Evolutionary conservation across 64 coral and sea anemone species (phyloP).

Genomic region (Hydrozoanthus tunicans): DNA sequence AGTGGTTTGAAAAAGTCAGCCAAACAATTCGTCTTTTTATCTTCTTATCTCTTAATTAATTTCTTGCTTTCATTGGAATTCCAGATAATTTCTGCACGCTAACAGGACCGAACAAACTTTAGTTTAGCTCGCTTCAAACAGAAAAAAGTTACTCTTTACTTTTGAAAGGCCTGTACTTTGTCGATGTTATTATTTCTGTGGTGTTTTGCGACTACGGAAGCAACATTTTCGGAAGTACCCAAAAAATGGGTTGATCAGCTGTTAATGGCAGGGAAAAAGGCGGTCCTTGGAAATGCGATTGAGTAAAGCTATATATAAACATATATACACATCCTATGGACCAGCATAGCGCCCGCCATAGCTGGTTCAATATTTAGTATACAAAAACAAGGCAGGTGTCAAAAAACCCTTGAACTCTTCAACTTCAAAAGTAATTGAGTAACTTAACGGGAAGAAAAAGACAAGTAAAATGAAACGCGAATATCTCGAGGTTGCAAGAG

Average conservation of each 20-base stretch:
- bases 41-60: conserved; percentile 61
- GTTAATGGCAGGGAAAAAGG: conserved; percentile 50
- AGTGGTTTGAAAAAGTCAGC: conserved; percentile 5
- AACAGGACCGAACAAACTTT: background rate
- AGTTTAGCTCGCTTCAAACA: background rate
- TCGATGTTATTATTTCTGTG: background rate
- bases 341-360: background rate
- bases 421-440: background rate
- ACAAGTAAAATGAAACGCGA: background rate
- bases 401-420: background rate
- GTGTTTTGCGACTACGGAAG: background rate
- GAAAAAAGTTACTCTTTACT: background rate
- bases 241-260: conserved; percentile 33
- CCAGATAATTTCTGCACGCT: conserved; percentile 25
- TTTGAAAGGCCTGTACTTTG: background rate
- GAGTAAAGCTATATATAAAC: background rate
- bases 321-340: no score
- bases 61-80: conserved; percentile 32
- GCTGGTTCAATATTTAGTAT: background rate
- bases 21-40: conserved; percentile 43
- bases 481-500: no score
- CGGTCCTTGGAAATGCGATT: conserved; percentile 48
- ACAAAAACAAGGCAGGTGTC: background rate
- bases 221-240: conserved; percentile 22
- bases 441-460: background rate